Evolutionary conservation across 2,797 vertebrate species (phyloP), one percentile per base, ranked within the genome.

Genomic region (Denticeps clupeoides): DNA sequence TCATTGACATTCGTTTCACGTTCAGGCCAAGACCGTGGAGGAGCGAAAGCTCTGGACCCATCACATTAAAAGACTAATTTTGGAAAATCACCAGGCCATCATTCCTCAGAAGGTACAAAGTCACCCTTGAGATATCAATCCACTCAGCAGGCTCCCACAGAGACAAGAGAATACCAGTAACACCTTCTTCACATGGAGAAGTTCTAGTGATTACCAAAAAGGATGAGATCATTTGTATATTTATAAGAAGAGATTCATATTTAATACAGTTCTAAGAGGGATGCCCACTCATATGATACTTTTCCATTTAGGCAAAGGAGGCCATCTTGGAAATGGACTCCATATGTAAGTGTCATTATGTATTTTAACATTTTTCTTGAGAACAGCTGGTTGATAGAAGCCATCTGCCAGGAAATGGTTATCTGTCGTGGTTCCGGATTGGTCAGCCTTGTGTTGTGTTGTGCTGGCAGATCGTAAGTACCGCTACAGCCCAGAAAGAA

Each of bases 251-350:
- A n/a, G n/a, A n/a, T n/a, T n/a, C n/a, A n/a, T n/a, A n/a, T n/a
- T n/a, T n/a, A n/a, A n/a, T n/a, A n/a, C n/a, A n/a, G n/a, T n/a
- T n/a, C n/a, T n/a, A n/a, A n/a, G n/a, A n/a, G n/a, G n/a, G n/a
- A n/a, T n/a, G n/a, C n/a, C n/a, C n/a, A n/a, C n/a, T n/a, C n/a
- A n/a, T 18, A 5, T 15, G 32, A 3, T 32, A 23, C 22, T 3
- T 23, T 23, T 16, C 32, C 32, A 9, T 38, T 22, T 2, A 97
- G 93, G 91, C 89, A 24, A 97, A 94, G 64, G 89, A 97, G 67
- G 87, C 89, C 47, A 91, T 95, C 66, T 64, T 97, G 79, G 89
- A 94, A 70, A 92, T 93, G 89, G 88, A 96, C 51, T 77, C 87
- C 5, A 82, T 84, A 32, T 85, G 92, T 96, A 66, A 93, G 90